phyloP scores from a whole-genome alignment of 2,113 vertebrate species.

The Muscicapa adusta region DNA sequence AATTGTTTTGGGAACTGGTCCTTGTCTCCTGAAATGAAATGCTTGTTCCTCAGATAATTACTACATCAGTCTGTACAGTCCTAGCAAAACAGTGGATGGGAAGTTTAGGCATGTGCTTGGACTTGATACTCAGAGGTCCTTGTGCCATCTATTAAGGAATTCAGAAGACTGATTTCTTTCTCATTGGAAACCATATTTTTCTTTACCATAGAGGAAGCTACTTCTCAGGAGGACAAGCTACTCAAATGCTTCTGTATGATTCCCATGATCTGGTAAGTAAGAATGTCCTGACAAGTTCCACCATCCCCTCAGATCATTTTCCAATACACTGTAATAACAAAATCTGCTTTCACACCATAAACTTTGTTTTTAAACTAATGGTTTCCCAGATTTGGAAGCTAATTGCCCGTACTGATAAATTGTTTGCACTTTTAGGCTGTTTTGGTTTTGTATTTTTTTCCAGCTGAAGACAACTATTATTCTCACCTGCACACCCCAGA shows the following conservation, averaged over 20 bases:
- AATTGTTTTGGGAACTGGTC: not conserved
- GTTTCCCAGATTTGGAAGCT: not conserved
- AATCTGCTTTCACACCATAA: not conserved
- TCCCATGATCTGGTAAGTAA: not conserved
- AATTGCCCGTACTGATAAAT: not conserved
- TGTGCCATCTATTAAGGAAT: not conserved
- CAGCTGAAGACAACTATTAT: not conserved
- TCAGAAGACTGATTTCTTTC: not conserved
- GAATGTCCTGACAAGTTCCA: not conserved
- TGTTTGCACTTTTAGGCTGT: not conserved
- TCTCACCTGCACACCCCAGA: not conserved
- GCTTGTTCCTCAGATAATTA: not conserved
- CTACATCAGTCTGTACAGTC: fast-evolving
- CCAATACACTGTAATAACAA: not conserved
- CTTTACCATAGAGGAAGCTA: not conserved
- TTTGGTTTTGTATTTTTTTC: not conserved
- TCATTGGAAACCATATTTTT: not conserved
- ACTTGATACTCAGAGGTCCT: not conserved
- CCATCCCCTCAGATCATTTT: not conserved
- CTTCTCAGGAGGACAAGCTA: not conserved
- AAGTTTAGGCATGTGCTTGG: not conserved
- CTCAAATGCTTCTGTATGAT: not conserved
- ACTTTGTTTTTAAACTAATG: not conserved
- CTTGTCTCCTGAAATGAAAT: not conserved
- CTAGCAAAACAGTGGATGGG: not conserved